Base-by-base conservation (phyloP, 1,140 invertebrate genomes). In the Carcinoscorpius rotundicauda region DNA sequence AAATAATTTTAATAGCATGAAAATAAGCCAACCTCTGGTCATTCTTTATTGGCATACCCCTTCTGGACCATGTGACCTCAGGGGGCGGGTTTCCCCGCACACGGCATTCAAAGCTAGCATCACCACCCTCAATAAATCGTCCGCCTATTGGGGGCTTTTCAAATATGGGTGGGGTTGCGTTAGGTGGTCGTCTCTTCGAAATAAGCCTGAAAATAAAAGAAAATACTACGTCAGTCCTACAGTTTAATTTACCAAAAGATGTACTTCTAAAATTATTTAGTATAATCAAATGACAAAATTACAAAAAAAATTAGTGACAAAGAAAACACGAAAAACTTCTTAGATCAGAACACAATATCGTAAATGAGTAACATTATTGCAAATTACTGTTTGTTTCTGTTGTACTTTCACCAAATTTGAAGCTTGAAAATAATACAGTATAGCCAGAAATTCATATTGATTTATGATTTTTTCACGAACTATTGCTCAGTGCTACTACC, bases 91-190 rank as follows among this genome's bases (percentile, higher is more conserved):
- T 90, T 63, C 93, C 97, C 68, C 85, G 84, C 5, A 95, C 84
- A 69, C 87, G 85, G 29, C 97, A 91, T 78, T 97, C 89, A 77
- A 99, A 97, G 74, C 87, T 81, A 49, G 91, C 92, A 77, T 93
- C 89, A 51, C 91, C 89, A 65, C 91, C 92, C 81, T 94, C 90
- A 60, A 91, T 91, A 76, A 96, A 93, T 72, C 91, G 84, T 62
- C 91, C 90, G 80, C 93, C 93, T 77, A 87, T 88, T 76, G 94
- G 93, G 72, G 94, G 91, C 78, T 92, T 88, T 75, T 93, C 90
- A 77, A 94, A 96, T 66, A 93, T 87, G 65, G 92, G 91, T 60
- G 92, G 91, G 29, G 73, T 73, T 8, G 70, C 70, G 60, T 69
- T 67, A 49, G 60, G 58, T 50, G 65, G 68, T 4, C 67, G 64